A percentile compares a stretch with the other conserved stretches of the same genome.
Evolutionary conservation across 2,797 vertebrate genomes (phyloP).

Genomic region (Remorina albescens): DNA sequence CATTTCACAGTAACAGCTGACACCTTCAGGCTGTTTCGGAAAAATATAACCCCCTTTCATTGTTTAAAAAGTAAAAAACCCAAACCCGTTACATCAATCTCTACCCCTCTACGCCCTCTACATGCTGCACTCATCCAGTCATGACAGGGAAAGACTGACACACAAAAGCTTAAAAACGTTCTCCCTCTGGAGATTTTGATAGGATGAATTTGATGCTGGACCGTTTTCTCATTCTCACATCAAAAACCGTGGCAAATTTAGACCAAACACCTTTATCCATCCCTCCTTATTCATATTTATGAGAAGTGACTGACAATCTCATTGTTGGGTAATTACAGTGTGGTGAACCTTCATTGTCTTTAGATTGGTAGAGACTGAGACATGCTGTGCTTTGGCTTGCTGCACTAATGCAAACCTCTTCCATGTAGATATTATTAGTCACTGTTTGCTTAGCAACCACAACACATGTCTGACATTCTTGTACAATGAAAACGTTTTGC

Average conservation of each 20-base stretch:
- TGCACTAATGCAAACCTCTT: conserved; percentile 83
- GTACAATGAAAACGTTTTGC: conserved; percentile 73
- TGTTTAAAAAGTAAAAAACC: conserved; percentile 56
- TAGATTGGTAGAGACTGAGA: conserved; percentile 85
- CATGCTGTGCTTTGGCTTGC: conserved; percentile 82
- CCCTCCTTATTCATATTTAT: conserved; percentile 85
- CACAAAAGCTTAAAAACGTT: conserved; percentile 83
- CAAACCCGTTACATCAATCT: conserved; percentile 80
- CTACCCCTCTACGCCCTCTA: conserved; percentile 76
- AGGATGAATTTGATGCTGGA: conserved; percentile 80
- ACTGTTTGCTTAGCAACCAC: conserved; percentile 87
- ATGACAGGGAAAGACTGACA: conserved; percentile 82
- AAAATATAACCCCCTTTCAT: conserved; percentile 53
- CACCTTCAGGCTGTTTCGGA: conserved; percentile 52
- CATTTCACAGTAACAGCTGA: conserved; percentile 60
- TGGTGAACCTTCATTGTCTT: conserved; percentile 85
- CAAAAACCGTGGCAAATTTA: conserved; percentile 81
- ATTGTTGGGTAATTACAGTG: conserved; percentile 87
- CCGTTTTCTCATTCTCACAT: conserved; percentile 79
- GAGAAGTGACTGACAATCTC: conserved; percentile 84
- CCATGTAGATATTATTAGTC: conserved; percentile 86
- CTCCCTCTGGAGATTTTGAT: conserved; percentile 77
- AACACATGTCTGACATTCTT: conserved; percentile 84
- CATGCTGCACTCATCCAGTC: conserved; percentile 75
- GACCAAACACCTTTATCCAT: conserved; percentile 81